Conservation (phyloP, 2,797 vertebrate genomes). For the Morus bassanus region DNA sequence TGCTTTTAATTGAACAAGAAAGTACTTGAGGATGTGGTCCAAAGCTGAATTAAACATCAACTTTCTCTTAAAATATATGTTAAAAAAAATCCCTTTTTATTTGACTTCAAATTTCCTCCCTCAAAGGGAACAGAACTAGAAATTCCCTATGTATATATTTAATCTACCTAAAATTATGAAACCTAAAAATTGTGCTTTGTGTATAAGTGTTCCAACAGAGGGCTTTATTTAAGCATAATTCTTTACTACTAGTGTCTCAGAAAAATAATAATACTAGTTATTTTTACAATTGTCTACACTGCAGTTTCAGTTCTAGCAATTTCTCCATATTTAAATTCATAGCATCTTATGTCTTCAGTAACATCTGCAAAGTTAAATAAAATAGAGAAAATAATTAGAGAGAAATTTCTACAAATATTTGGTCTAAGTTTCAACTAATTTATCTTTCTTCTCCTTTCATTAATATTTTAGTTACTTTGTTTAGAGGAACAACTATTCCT, state of each 20-base stretch:
- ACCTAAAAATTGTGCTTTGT: neutral
- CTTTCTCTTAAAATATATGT: neutral
- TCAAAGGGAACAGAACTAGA: neutral
- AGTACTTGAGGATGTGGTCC: neutral
- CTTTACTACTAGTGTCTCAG: neutral
- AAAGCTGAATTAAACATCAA: neutral
- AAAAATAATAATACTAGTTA: neutral
- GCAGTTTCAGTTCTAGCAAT: neutral
- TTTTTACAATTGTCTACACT: neutral
- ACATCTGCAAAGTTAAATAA: neutral
- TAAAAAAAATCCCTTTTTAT: accelerated
- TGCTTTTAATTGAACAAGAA: neutral
- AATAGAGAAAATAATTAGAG: neutral
- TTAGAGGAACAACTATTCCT: neutral
- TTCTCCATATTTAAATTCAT: neutral
- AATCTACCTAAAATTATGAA: neutral
- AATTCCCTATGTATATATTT: neutral
- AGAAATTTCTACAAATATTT: conserved; percentile 8
- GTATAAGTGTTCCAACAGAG: neutral
- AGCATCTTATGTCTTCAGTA: neutral
- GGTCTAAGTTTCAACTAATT: neutral
- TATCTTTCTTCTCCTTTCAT: neutral
- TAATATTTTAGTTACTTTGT: neutral
- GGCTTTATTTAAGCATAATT: neutral
- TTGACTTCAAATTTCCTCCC: neutral